phyloP scores from a whole-genome alignment of 2,888 invertebrate genomes.

The Parascotia fuliginaria region DNA sequence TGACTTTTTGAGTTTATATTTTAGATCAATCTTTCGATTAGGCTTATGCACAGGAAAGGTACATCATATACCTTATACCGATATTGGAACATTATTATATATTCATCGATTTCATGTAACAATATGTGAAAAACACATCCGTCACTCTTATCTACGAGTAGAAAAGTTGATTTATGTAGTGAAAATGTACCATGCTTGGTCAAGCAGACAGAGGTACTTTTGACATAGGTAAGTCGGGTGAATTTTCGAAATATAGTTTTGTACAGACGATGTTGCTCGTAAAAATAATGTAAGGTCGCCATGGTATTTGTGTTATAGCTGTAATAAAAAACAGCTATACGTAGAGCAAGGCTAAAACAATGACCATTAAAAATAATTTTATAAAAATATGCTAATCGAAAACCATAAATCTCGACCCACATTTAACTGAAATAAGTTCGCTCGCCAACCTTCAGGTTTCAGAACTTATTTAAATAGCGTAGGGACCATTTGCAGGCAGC shows the following conservation, averaged over 20 bases:
- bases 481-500: conserved; percentile 27
- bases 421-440: conserved; percentile 45
- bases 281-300: background rate
- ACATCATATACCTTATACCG: no score
- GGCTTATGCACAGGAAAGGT: no score
- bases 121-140: no score
- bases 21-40: no score
- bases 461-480: conserved; percentile 32
- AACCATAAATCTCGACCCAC: conserved; percentile 36
- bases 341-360: conserved; percentile 11
- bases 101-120: no score
- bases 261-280: background rate
- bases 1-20: no score
- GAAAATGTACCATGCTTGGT: no score
- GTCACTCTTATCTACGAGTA: no score
- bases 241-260: background rate
- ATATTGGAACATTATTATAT: no score
- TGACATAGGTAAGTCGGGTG: no score
- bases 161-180: no score
- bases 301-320: background rate
- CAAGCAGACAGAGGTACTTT: no score
- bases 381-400: conserved; percentile 31
- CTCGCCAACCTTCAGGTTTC: conserved; percentile 29
- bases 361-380: conserved; percentile 21
- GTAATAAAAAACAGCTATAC: background rate